Evolutionary conservation across 2,888 invertebrate genomes (phyloP).

Genomic region (Plutella xylostella): DNA sequence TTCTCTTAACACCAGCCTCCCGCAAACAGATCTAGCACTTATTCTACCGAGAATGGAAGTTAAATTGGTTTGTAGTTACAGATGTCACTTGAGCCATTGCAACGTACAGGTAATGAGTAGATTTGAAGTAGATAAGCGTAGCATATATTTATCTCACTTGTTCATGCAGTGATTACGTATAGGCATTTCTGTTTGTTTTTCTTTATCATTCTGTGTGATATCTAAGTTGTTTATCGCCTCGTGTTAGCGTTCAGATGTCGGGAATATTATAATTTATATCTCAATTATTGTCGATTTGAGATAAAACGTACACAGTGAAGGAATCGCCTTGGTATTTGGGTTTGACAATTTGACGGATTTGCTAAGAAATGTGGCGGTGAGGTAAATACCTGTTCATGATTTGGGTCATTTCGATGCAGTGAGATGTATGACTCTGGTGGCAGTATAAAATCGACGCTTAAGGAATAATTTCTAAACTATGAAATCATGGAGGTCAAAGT

Average conservation of each 20-base stretch:
- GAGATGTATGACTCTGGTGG: too few relatives aligned
- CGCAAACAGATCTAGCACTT: background rate
- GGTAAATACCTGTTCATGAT: too few relatives aligned
- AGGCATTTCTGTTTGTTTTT: background rate
- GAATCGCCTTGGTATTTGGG: too few relatives aligned
- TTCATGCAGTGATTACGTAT: slow-evolving; percentile 1
- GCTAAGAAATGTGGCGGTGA: too few relatives aligned
- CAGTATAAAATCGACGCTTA: too few relatives aligned
- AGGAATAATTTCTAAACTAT: too few relatives aligned
- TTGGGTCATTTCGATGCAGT: too few relatives aligned
- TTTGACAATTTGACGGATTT: too few relatives aligned
- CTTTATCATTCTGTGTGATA: background rate
- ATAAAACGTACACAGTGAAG: too few relatives aligned
- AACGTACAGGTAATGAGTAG: slow-evolving; percentile 5
- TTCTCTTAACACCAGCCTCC: slow-evolving; percentile 25
- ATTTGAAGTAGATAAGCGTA: slow-evolving; percentile 27
- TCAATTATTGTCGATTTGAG: slow-evolving; percentile 22
- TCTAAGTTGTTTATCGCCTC: background rate
- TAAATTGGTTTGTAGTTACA: background rate
- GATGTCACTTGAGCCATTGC: background rate
- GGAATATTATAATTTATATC: slow-evolving; percentile 23
- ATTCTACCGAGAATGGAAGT: background rate
- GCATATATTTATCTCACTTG: slow-evolving; percentile 27
- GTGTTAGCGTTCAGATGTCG: slow-evolving; percentile 15
- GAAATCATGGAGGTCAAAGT: too few relatives aligned